phyloP scores from a whole-genome alignment of 1,140 invertebrate species.

The Mactra quadrangularis region DNA sequence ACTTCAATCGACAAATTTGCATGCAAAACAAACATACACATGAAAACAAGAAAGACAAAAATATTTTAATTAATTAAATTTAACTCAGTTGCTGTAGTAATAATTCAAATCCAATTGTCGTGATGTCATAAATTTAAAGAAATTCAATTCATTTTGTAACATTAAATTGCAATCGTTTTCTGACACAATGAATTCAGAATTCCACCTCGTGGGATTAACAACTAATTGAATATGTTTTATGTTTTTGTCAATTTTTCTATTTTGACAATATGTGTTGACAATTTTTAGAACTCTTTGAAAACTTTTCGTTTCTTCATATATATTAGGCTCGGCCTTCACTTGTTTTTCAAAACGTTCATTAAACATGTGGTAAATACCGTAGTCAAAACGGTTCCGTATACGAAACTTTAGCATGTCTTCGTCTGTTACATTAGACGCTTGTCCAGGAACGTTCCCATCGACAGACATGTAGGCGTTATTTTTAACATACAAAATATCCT shows the following conservation, averaged over 20 bases:
- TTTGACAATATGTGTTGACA: constrained; percentile 9
- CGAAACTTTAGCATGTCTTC: constrained; percentile 1
- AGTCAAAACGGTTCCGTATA: constrained; percentile 17
- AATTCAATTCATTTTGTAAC: neutral
- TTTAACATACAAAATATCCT: constrained; percentile 77
- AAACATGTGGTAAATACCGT: constrained; percentile 10
- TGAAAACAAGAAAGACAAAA: too few species aligned
- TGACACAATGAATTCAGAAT: neutral
- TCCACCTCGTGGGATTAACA: neutral
- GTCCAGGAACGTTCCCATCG: neutral
- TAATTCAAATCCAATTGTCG: neutral
- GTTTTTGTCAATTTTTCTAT: neutral
- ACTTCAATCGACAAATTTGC: too few species aligned
- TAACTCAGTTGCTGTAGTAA: too few species aligned
- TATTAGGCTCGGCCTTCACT: neutral
- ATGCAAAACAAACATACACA: too few species aligned
- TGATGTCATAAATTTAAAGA: neutral
- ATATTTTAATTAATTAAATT: too few species aligned
- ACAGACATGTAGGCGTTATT: neutral
- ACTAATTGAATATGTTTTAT: neutral
- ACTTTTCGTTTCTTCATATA: constrained; percentile 9
- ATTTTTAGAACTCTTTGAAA: constrained; percentile 19
- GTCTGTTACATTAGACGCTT: neutral
- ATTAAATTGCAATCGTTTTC: constrained; percentile 14
- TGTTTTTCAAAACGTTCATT: constrained; percentile 7